Conservation (phyloP, 2,888 invertebrate species). For the Tetramorium bicarinatum region DNA sequence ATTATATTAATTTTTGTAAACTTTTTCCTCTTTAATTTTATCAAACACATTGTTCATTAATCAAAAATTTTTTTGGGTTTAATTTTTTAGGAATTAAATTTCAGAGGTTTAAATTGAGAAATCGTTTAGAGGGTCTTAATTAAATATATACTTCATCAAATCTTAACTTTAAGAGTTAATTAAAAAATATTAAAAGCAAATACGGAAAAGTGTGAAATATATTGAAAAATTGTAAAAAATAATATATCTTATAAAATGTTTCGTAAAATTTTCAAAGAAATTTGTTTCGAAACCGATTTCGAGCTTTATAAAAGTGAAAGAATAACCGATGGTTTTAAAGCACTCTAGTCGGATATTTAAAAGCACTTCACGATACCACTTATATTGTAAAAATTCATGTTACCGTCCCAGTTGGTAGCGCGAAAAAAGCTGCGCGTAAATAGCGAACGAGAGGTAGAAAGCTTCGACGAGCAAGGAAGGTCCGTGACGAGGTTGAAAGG, state of each 20-base stretch:
- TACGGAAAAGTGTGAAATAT: too few relatives aligned
- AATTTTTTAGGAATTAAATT: background rate
- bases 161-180: background rate
- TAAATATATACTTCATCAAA: background rate
- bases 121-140: background rate
- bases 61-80: background rate
- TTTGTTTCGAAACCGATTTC: background rate
- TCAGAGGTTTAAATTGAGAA: background rate
- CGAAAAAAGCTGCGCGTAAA: slow-evolving; percentile 40
- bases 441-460: slow-evolving; percentile 26
- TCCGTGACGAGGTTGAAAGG: slow-evolving; percentile 51
- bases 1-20: background rate
- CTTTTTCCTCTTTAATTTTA: background rate
- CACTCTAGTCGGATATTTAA: slow-evolving; percentile 24
- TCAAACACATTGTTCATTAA: background rate
- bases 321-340: background rate
- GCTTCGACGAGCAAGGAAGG: slow-evolving; percentile 29
- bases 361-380: slow-evolving; percentile 26
- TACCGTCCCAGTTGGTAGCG: background rate
- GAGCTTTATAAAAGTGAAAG: slow-evolving; percentile 9
- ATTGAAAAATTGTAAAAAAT: background rate
- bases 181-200: background rate
- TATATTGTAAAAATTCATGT: slow-evolving; percentile 34
- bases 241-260: background rate
- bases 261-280: background rate